Evolutionary conservation across 2,888 invertebrate species (phyloP).

Genomic region (Coelopa pilipes): DNA sequence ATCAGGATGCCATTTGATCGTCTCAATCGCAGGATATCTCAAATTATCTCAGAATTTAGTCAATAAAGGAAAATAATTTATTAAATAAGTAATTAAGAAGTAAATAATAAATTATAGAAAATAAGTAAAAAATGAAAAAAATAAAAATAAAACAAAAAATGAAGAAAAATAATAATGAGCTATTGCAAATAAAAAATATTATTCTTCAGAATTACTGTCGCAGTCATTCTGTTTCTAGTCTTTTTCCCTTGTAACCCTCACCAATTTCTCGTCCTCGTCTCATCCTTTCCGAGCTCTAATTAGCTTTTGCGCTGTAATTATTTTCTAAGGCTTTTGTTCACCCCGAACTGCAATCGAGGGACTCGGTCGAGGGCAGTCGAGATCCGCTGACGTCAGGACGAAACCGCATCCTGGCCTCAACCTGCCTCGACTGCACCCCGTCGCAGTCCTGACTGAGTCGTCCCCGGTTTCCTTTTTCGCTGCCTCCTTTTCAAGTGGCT

Average conservation of each 20-base stretch:
- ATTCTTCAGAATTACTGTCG: slow-evolving; percentile 5
- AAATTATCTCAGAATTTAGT: too few species aligned
- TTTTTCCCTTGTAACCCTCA: not conserved
- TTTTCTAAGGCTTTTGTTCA: not conserved
- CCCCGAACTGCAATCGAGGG: too few species aligned
- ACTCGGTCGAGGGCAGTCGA: not conserved
- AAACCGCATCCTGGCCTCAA: too few species aligned
- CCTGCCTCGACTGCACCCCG: not conserved
- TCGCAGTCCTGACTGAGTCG: not conserved
- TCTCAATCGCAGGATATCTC: too few species aligned
- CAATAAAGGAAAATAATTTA: too few species aligned
- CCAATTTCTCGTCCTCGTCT: slow-evolving; percentile 39
- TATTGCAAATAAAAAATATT: too few species aligned
- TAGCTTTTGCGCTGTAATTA: slow-evolving; percentile 36
- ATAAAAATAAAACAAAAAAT: too few species aligned
- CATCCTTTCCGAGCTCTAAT: slow-evolving; percentile 19
- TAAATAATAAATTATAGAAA: too few species aligned
- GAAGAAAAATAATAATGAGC: too few species aligned
- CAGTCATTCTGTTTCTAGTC: slow-evolving; percentile 1
- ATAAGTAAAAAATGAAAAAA: too few species aligned
- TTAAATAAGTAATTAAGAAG: too few species aligned
- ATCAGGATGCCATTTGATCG: too few species aligned
- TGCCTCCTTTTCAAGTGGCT: slow-evolving; percentile 57
- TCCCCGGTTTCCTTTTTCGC: not conserved
- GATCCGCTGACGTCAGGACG: slow-evolving; percentile 24